Evolutionary conservation across 92 coral and sea anemone species (phyloP), one percentile per base, ranked within the genome.

Genomic region (Galaxea fascicularis): DNA sequence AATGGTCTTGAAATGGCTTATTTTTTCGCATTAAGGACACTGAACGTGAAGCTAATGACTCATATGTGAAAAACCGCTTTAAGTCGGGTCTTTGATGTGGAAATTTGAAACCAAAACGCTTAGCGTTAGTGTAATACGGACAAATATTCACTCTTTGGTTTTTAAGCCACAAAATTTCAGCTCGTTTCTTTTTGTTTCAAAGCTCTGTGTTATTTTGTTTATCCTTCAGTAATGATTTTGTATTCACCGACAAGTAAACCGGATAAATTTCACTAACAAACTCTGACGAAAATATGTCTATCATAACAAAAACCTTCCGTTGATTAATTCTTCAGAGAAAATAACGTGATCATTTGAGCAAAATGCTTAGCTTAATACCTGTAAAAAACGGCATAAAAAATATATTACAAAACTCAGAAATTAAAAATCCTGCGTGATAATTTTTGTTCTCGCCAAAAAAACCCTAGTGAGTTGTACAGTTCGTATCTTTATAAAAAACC

Each of bases 1-100:
- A 91, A 91, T 91, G 86, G 94, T 56, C 57, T 76, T 87, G 86
- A 91, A 91, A 91, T 87, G 94, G 88, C 89, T 85, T 89, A 85
- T 78, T 85, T 74, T 78, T 44, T 79, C 81, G 74, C 87, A 89
- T 89, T 89, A 89, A 80, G 78, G 27, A 25, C 41, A 31, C 29
- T 28, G 56, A 31, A 56, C 70, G 77, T 82, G 78, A 13, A 17
- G 13, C 35, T 71, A 82, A 82, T 82, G 86, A 82, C 86, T 82
- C 17, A 14, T 56, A 12, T 59, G 45, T 54, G 71, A 70, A 70
- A 71, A 82, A 70, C 44, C 53, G 58, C 53, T 71, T 59, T 26
- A 14, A 18, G 78, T 82, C 86, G 77, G 86, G 53, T 14, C 84
- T 82, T 82, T 82, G 86, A 82, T 82, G 86, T 82, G 86, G 86